Evolutionary conservation across 2,888 invertebrate species (phyloP), one percentile per base, ranked within the genome.

Genomic region (Mythimna impura): DNA sequence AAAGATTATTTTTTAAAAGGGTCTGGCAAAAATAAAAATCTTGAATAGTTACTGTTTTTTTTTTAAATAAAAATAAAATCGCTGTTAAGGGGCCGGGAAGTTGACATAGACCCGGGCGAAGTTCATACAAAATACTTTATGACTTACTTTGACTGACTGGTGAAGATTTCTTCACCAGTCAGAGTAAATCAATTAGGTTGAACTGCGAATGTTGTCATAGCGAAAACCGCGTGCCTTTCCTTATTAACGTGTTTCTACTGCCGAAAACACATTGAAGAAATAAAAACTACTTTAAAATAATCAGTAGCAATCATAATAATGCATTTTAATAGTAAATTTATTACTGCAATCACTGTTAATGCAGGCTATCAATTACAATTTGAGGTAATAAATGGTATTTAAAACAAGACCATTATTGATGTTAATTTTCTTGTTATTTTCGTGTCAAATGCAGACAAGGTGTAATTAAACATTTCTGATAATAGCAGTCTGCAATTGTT

Each of bases 241-340:
- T n/a, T 20, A 52, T n/a, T 9, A n/a, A n/a, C 9, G 4, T 20
- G 9, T 34, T 20, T 7, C 17, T 14, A 34, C 3, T 14, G 8
- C 8, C 22, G 30, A 61, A 36, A 12, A 25, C 30, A 40, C 22
- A n/a, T 43, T 14, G 0, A 4, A 2, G 3, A 0, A 50, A 68
- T 57, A 25, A 57, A 36, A 7, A 25, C 20, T 25, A 60, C 20
- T 36, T 57, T n/a, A 43, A 30, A 47, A 17, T 36, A n/a, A 80
- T 74, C 12, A 74, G 12, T 4, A 4, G 3, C 25, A 12, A 36
- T 30, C 1, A 12, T 47, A 66, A 47, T 7, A 66, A 81, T 76
- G 81, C 66, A 81, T 76, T 81, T 81, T 76, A 76, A 76, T 76
- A 61, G n/a, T 55, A 20, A 76, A 61, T 76, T 25, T 43, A 66